phyloP scores from a whole-genome alignment of 1,140 invertebrate genomes.

The Cydia fagiglandana region DNA sequence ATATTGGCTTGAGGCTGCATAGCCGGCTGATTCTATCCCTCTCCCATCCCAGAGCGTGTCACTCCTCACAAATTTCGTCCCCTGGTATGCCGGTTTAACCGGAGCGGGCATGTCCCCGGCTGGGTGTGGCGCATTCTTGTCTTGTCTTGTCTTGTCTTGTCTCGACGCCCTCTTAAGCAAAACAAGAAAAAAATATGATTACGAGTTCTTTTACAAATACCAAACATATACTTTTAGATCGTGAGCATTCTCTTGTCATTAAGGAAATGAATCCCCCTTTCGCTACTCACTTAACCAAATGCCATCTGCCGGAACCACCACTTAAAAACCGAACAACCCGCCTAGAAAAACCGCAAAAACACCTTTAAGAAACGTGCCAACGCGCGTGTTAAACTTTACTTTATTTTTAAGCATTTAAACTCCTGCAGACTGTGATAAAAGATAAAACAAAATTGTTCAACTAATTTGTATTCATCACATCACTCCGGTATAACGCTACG shows the following conservation, averaged over 20 bases:
- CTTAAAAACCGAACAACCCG: slow-evolving; percentile 1
- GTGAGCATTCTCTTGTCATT: neutral
- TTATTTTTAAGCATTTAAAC: slow-evolving; percentile 16
- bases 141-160: no score
- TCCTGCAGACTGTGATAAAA: slow-evolving; percentile 39
- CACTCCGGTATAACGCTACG: slow-evolving; percentile 71
- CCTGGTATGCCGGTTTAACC: no score
- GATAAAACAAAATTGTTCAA: slow-evolving; percentile 60
- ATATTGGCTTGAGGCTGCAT: no score
- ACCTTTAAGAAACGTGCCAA: neutral
- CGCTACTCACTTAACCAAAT: neutral
- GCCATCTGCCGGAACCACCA: slow-evolving; percentile 18
- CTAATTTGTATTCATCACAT: slow-evolving; percentile 67
- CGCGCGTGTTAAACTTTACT: slow-evolving; percentile 1
- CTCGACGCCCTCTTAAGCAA: no score
- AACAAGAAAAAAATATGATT: no score
- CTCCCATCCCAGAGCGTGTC: no score
- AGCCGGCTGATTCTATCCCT: no score
- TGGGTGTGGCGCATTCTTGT: no score
- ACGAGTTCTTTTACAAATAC: neutral
- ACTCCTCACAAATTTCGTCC: no score
- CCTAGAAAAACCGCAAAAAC: neutral
- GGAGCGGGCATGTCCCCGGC: no score
- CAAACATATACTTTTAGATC: neutral
- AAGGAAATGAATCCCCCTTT: neutral